A percentile compares a stretch with the other conserved stretches of the same genome.
Evolutionary conservation across 2,888 invertebrate species (phyloP).

Genomic region (Thymelicus acteon): DNA sequence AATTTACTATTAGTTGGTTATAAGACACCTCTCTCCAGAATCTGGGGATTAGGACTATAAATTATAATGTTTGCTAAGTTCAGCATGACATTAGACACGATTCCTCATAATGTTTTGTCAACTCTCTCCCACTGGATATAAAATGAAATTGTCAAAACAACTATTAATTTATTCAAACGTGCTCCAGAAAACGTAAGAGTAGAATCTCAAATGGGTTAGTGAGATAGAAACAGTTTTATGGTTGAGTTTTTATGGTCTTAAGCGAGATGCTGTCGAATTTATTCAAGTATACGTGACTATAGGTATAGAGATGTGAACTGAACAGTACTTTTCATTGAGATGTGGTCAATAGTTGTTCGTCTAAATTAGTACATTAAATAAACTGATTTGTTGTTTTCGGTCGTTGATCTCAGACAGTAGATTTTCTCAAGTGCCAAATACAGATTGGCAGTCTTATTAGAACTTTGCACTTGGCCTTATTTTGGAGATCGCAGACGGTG

Average conservation of each 20-base stretch:
- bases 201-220: conserved; percentile 5
- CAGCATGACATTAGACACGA: not conserved
- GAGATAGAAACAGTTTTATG: conserved; percentile 2
- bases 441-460: not conserved
- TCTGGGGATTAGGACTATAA: not conserved
- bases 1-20: too few relatives aligned
- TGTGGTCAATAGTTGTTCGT: not conserved
- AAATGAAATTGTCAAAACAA: conserved; percentile 6
- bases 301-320: not conserved
- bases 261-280: not conserved
- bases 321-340: not conserved
- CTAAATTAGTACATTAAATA: not conserved
- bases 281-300: not conserved
- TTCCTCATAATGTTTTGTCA: not conserved
- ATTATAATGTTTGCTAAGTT: not conserved
- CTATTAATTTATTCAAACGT: conserved; percentile 12
- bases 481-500: too few relatives aligned
- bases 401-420: not conserved
- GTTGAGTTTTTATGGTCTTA: not conserved
- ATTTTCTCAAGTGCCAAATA: not conserved
- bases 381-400: not conserved
- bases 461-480: not conserved
- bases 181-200: conserved; percentile 6
- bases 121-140: conserved; percentile 1
- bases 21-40: too few relatives aligned